Evolutionary conservation across 2,888 invertebrate species (phyloP).

Genomic region (Sarcophaga variegata): DNA sequence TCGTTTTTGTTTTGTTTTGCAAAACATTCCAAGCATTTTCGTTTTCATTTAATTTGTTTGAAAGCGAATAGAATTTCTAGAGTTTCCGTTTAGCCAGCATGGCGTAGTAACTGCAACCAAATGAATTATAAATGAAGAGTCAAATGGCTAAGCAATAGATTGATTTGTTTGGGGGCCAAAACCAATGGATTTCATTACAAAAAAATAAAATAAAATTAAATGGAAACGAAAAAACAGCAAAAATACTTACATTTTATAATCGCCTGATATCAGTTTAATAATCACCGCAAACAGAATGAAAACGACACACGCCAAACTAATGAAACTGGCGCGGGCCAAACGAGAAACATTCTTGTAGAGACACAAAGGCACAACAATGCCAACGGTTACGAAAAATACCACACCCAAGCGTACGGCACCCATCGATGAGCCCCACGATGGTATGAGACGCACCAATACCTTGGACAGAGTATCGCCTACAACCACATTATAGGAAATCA

Average conservation of each 20-base stretch:
- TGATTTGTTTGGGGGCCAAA: neutral
- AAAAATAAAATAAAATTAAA: neutral
- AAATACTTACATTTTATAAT: constrained; percentile 86
- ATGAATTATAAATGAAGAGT: neutral
- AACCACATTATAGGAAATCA: constrained; percentile 94
- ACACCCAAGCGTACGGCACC: constrained; percentile 82
- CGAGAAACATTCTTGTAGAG: constrained; percentile 88
- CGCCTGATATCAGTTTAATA: constrained; percentile 81
- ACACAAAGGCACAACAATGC: constrained; percentile 90
- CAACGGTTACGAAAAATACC: constrained; percentile 87
- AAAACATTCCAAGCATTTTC: neutral
- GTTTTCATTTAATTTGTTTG: neutral
- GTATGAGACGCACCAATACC: constrained; percentile 88
- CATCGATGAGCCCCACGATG: constrained; percentile 81
- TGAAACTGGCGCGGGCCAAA: constrained; percentile 81
- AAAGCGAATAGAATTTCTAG: neutral
- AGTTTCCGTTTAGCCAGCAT: constrained; percentile 30
- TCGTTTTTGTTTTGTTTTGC: neutral
- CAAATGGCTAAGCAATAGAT: neutral
- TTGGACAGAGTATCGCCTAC: constrained; percentile 93
- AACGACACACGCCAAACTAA: constrained; percentile 86
- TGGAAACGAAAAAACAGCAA: neutral
- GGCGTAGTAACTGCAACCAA: neutral
- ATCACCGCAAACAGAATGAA: constrained; percentile 88
- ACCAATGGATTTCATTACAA: neutral